phyloP scores from a whole-genome alignment of 2,888 invertebrate species.

The Phragmatobia fuliginosa region DNA sequence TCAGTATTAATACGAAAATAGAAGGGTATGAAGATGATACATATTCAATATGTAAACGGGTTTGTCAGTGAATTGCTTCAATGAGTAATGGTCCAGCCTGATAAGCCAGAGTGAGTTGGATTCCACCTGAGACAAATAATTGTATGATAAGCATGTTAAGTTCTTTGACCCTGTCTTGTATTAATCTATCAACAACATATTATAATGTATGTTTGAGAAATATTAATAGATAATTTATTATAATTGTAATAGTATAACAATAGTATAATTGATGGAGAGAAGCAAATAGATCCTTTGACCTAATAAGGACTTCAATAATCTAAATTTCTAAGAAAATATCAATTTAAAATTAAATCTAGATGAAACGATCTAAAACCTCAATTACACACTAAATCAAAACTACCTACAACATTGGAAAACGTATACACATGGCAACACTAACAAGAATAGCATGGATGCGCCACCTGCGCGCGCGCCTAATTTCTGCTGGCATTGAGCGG shows the following conservation, averaged over 20 bases:
- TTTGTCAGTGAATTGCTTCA: too few species aligned
- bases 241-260: too few species aligned
- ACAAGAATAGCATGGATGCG: slow-evolving; percentile 65
- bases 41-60: too few species aligned
- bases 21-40: neutral
- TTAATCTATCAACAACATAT: neutral
- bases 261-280: too few species aligned
- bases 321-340: too few species aligned
- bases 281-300: too few species aligned
- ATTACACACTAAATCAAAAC: neutral
- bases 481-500: slow-evolving; percentile 80
- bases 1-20: neutral
- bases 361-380: neutral
- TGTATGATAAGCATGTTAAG: neutral
- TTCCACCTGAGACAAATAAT: neutral
- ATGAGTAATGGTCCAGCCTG: neutral
- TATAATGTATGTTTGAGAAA: neutral
- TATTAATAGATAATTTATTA: too few species aligned
- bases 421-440: slow-evolving; percentile 53
- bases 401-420: neutral
- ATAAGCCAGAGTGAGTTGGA: neutral
- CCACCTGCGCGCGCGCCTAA: slow-evolving; percentile 64
- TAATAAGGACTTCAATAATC: too few species aligned
- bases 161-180: neutral
- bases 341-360: too few species aligned